Percentiles rank a stretch among this genome's conserved stretches.
Conservation (phyloP, 64 coral and sea anemone genomes). For the Hydrozoanthus tunicans region DNA sequence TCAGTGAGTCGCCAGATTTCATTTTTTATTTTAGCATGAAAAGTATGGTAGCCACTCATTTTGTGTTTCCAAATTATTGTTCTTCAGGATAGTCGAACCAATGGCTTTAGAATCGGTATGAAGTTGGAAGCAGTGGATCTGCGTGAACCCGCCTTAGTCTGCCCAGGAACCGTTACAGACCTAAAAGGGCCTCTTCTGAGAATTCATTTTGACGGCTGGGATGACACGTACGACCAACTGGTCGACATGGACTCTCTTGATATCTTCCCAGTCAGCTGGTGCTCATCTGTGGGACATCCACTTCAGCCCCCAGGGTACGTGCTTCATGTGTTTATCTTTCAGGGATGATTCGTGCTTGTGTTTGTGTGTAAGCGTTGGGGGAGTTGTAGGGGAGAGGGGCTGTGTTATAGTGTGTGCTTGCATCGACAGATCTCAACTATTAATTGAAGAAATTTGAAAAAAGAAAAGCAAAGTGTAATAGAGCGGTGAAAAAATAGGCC, state of each 20-base stretch:
- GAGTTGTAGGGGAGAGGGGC: too few species aligned
- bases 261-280: slow-evolving; percentile 95
- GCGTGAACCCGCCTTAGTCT: slow-evolving; percentile 93
- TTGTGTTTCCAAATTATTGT: neutral
- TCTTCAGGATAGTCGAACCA: slow-evolving; percentile 77
- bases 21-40: neutral
- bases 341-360: too few species aligned
- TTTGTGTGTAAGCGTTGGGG: too few species aligned
- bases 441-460: too few species aligned
- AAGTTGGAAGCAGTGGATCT: slow-evolving; percentile 97
- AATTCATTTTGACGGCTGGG: slow-evolving; percentile 99
- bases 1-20: neutral
- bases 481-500: too few species aligned
- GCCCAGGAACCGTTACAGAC: slow-evolving; percentile 94
- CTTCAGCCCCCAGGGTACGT: slow-evolving; percentile 95
- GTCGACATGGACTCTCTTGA: slow-evolving; percentile 97
- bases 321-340: neutral
- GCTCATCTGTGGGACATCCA: slow-evolving; percentile 84
- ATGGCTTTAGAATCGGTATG: slow-evolving; percentile 91
- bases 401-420: too few species aligned
- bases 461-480: too few species aligned
- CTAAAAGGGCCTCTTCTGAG: slow-evolving; percentile 90
- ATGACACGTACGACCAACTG: slow-evolving; percentile 95
- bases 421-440: too few species aligned
- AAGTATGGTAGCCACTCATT: neutral